Evolutionary conservation across 2,888 invertebrate species (phyloP), one percentile per base, ranked within the genome.

Genomic region (Xylocampa areola): DNA sequence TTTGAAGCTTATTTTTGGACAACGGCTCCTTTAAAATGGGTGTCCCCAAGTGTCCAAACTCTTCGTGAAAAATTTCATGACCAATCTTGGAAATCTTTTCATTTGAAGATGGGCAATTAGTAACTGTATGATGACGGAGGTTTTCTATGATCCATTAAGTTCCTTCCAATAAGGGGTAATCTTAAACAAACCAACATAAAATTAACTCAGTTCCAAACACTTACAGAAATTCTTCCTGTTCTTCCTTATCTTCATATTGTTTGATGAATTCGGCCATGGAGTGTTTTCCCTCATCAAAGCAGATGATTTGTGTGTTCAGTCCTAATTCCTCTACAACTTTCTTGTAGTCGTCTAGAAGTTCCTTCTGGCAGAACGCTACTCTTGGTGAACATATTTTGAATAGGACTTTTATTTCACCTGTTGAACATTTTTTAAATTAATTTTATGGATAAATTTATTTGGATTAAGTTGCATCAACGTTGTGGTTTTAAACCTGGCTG

Each of bases 361-460:
- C 82, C n/a, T 73, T 61, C 49, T 88, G 83, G 50, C 91, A 91
- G 48, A 91, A 89, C 0, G 84, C 86, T 55, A 91, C 71, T 67
- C 82, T 87, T 0, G 92, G 92, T 13, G 68, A 58, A 0, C 86
- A 77, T 33, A 87, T 52, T 45, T 85, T 79, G 50, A 92, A 85
- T 0, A 87, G 32, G 0, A 68, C 52, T 60, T 78, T 82, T 1
- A 92, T 80, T 79, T 92, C 90, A 36, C 74, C 92, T 92, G 82
- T 17, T 23, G 25, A 52, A 16, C n/a, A 7, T 3, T 1, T 29
- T 1, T 36, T 6, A 37, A 13, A 2, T 30, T 19, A 32, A 19
- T 32, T 19, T n/a, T n/a, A n/a, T n/a, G n/a, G n/a, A n/a, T n/a
- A n/a, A n/a, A n/a, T n/a, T n/a, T n/a, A n/a, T n/a, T n/a, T n/a